phyloP scores from a whole-genome alignment of 2,797 vertebrate species.

The Acipenser oxyrinchus region DNA sequence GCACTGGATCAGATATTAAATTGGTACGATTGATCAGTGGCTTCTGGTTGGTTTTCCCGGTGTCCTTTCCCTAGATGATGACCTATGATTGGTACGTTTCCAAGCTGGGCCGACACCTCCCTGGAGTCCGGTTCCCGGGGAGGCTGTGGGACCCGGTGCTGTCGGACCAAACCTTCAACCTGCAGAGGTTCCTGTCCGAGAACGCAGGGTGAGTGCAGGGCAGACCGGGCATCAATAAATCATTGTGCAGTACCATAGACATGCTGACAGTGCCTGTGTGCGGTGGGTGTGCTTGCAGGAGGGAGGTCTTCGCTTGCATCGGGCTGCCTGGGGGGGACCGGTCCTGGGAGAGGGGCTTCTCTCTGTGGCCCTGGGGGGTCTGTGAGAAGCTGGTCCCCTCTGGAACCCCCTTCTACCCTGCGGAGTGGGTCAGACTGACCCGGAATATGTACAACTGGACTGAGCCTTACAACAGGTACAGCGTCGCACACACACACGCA shows the following conservation, averaged over 20 bases:
- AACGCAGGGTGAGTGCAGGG: conserved; percentile 75
- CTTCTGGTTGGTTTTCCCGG: not conserved
- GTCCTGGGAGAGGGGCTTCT: conserved; percentile 78
- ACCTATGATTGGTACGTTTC: conserved; percentile 91
- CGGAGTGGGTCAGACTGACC: conserved; percentile 71
- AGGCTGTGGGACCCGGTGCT: conserved; percentile 72
- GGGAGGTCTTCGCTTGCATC: conserved; percentile 82
- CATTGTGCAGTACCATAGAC: no score
- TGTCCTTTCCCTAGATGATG: conserved; percentile 77
- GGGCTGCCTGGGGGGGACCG: conserved; percentile 83
- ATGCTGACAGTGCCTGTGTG: not conserved
- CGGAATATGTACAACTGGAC: conserved; percentile 86
- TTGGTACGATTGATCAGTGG: no score
- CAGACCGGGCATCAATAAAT: not conserved
- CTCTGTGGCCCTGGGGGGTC: conserved; percentile 81
- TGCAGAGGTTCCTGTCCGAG: conserved; percentile 79
- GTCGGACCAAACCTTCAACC: conserved; percentile 66
- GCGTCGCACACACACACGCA: conserved; percentile 46
- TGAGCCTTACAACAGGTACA: conserved; percentile 64
- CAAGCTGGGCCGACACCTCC: conserved; percentile 77
- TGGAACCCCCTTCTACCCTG: conserved; percentile 65
- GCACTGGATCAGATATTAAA: no score
- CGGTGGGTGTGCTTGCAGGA: conserved; percentile 51
- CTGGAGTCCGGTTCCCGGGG: conserved; percentile 77
- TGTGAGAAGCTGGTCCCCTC: conserved; percentile 82